Evolutionary conservation across 2,888 invertebrate species (phyloP), one percentile per base, ranked within the genome.

Genomic region (Corythucha ciliata): DNA sequence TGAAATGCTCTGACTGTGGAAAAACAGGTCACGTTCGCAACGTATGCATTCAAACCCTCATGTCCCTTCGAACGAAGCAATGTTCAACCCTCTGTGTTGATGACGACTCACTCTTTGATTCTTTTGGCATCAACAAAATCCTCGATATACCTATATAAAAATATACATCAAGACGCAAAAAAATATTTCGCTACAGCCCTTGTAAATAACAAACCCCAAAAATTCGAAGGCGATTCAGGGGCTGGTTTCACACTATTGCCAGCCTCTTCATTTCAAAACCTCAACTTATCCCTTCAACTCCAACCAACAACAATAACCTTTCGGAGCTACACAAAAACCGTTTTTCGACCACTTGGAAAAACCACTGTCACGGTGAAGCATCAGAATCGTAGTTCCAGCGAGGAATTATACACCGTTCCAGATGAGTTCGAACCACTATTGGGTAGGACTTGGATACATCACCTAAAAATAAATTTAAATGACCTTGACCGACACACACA

Each of bases 141-240:
- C n/a, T n/a, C n/a, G n/a, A n/a, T n/a, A n/a, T n/a, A n/a, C n/a
- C n/a, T n/a, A n/a, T n/a, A n/a, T n/a, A n/a, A n/a, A n/a, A n/a
- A n/a, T n/a, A n/a, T n/a, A n/a, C n/a, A n/a, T n/a, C n/a, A n/a
- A n/a, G 27, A 16, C 20, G 10, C 46, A 18, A 22, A 46, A 8
- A 47, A 47, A 37, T 47, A 21, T 29, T 21, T 47, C 22, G 47
- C 37, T n/a, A 47, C 34, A 20, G 47, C 37, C 16, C n/a, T 29
- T 14, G 3, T 47, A 18, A 32, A 51, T 14, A 32, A 26, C 12
- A 51, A 25, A 22, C 26, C 25, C 8, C 25, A 34, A 18, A n/a
- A 6, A 20, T 46, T 46, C 14, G 46, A 46, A 46, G 45, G 44
- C 33, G 27, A 36, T 16, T 8, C 22, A 3, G 32, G 41, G 10